phyloP scores from a whole-genome alignment of 2,888 invertebrate species.

The Parascotia fuliginaria region DNA sequence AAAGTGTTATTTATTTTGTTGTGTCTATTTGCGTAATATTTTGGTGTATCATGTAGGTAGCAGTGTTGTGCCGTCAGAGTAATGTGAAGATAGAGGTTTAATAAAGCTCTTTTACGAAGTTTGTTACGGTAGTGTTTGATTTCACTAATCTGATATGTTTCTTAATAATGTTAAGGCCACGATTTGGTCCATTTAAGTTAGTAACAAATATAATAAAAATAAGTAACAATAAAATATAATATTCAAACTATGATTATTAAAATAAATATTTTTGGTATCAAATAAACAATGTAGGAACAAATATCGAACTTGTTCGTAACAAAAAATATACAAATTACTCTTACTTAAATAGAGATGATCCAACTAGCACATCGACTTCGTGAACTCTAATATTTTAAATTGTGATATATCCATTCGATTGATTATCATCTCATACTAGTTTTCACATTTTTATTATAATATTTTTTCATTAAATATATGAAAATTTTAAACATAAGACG shows the following conservation, averaged over 20 bases:
- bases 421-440: not conserved
- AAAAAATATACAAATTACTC: not conserved
- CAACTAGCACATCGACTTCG: constrained; percentile 10
- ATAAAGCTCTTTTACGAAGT: constrained; percentile 58
- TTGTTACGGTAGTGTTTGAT: constrained; percentile 50
- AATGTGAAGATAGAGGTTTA: constrained; percentile 56
- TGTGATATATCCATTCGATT: too few relatives aligned
- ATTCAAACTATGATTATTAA: constrained; percentile 36
- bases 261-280: constrained; percentile 21
- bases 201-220: constrained; percentile 41
- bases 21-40: constrained; percentile 45
- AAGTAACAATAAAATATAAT: constrained; percentile 39
- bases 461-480: constrained; percentile 29
- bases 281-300: constrained; percentile 10
- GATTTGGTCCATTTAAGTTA: constrained; percentile 49
- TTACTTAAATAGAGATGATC: constrained; percentile 33
- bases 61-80: constrained; percentile 50
- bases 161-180: constrained; percentile 48
- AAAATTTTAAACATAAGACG: constrained; percentile 37
- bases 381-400: not conserved
- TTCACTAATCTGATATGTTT: constrained; percentile 50
- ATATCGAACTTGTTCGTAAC: constrained; percentile 4
- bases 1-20: constrained; percentile 50
- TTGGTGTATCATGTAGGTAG: constrained; percentile 50
- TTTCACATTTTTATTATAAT: constrained; percentile 22